Conservation (phyloP, 2,797 vertebrate species). For the Apogon talboti region DNA sequence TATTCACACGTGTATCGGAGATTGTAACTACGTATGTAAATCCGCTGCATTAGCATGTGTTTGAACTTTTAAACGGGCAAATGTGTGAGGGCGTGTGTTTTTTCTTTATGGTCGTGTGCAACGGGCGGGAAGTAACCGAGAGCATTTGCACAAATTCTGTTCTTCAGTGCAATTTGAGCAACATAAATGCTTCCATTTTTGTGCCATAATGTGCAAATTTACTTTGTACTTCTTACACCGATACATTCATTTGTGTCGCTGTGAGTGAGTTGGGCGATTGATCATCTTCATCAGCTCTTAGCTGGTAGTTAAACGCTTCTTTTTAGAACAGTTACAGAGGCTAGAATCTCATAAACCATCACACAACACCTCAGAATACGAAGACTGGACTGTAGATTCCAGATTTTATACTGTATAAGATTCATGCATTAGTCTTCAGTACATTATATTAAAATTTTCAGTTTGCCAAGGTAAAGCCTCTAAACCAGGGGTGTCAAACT, state of each 20-base stretch:
- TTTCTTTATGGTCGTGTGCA: constrained; percentile 5
- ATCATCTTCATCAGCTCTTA: background rate
- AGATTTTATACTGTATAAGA: too few relatives aligned
- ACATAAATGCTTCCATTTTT: background rate
- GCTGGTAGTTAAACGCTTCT: constrained; percentile 14
- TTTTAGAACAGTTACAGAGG: background rate
- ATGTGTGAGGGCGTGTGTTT: constrained; percentile 6
- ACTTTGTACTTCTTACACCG: background rate
- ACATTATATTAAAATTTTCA: too few relatives aligned
- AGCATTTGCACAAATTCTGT: background rate
- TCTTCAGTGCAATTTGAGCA: background rate
- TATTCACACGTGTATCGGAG: constrained; percentile 23
- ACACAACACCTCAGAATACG: too few relatives aligned
- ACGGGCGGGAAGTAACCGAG: background rate
- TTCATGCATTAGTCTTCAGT: too few relatives aligned
- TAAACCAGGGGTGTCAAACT: too few relatives aligned
- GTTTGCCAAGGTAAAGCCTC: too few relatives aligned
- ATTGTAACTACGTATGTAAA: constrained; percentile 40
- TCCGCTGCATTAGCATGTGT: constrained; percentile 46
- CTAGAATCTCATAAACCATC: too few relatives aligned
- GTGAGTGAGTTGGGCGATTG: too few relatives aligned
- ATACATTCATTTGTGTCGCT: background rate
- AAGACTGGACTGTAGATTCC: too few relatives aligned
- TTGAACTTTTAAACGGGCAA: constrained; percentile 29
- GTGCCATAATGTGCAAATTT: background rate